Percentiles rank a stretch among this genome's conserved stretches.
phyloP scores from a whole-genome alignment of 2,888 invertebrate genomes.

The Epiblema foenella region DNA sequence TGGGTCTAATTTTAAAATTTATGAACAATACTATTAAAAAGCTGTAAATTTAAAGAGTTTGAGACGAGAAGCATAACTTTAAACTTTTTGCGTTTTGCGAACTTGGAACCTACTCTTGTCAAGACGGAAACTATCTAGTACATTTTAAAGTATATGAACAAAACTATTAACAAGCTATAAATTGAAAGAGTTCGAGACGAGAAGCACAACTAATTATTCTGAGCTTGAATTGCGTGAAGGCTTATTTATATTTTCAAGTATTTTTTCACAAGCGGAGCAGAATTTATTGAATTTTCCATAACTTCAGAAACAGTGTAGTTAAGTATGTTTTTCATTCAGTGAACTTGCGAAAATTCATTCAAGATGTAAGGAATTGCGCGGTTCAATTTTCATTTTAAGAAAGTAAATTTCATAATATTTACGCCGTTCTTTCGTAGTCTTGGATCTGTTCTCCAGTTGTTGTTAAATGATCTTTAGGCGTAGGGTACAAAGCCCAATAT shows the following conservation, averaged over 20 bases:
- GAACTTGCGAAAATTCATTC: neutral
- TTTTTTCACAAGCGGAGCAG: neutral
- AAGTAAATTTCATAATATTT: neutral
- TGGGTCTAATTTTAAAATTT: too few species aligned
- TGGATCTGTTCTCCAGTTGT: neutral
- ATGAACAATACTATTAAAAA: too few species aligned
- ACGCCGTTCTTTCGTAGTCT: neutral
- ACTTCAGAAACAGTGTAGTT: neutral
- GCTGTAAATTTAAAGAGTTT: too few species aligned
- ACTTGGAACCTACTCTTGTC: too few species aligned
- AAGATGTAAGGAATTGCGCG: neutral
- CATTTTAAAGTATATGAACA: neutral
- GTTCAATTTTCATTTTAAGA: slow-evolving; percentile 2
- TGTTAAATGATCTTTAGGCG: neutral
- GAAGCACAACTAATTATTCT: neutral
- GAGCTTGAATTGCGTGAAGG: neutral
- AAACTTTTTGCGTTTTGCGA: too few species aligned
- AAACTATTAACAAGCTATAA: neutral
- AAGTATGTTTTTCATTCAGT: neutral
- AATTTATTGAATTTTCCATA: neutral
- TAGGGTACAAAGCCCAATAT: neutral
- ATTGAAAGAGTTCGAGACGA: neutral
- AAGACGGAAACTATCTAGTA: neutral
- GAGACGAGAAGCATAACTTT: too few species aligned
- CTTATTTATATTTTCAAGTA: neutral